Evolutionary conservation across 2,888 invertebrate genomes (phyloP).

Genomic region (Heliconius ethilla): DNA sequence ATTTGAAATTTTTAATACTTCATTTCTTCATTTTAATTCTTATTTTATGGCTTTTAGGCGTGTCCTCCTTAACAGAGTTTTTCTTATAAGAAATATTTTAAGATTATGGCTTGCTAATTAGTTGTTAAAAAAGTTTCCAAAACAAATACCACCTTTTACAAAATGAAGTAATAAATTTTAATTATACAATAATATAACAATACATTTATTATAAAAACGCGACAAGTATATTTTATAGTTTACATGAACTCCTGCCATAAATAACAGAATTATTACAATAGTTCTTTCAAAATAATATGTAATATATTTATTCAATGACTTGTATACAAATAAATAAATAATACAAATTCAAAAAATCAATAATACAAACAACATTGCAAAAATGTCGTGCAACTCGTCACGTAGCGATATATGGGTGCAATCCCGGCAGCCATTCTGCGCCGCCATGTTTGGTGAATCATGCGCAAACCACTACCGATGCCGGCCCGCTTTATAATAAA

Average conservation of each 20-base stretch:
- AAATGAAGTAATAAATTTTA: background rate
- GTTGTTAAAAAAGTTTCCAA: too few species aligned
- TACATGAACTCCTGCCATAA: background rate
- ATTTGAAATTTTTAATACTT: too few species aligned
- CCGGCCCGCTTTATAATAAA: slow-evolving; percentile 39
- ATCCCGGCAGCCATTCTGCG: slow-evolving; percentile 39
- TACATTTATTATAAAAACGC: background rate
- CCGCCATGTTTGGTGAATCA: slow-evolving; percentile 58
- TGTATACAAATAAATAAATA: too few species aligned
- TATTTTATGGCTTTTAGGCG: background rate
- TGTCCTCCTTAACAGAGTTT: background rate
- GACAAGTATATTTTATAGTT: background rate
- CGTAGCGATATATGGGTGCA: slow-evolving; percentile 56
- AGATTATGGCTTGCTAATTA: background rate
- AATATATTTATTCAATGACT: background rate
- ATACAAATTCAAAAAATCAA: too few species aligned
- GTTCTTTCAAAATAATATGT: background rate
- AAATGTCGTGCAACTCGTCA: slow-evolving; percentile 52
- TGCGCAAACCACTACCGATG: slow-evolving; percentile 36
- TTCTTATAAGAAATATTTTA: background rate
- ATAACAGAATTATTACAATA: background rate
- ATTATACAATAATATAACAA: too few species aligned
- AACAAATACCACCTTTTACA: background rate
- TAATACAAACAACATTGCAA: slow-evolving; percentile 32
- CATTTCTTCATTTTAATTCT: background rate